Conservation (phyloP, 2,113 vertebrate genomes). For the Cricetomys ansorgei region DNA sequence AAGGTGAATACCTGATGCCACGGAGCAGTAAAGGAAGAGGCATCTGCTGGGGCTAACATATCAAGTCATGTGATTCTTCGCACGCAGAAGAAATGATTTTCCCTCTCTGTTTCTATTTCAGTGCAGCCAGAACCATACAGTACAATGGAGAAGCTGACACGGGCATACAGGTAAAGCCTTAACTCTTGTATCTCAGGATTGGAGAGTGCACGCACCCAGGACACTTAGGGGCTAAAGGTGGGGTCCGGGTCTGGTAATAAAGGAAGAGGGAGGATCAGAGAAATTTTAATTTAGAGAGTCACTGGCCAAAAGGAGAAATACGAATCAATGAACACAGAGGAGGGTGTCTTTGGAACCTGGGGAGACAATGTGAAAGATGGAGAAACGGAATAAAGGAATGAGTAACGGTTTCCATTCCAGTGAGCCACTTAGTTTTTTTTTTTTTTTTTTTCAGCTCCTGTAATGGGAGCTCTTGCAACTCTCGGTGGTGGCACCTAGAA, state of each 20-base stretch:
- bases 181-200: not conserved
- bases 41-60: not conserved
- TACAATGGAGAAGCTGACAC: not conserved
- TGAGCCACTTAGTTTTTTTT: constrained; percentile 32
- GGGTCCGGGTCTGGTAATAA: not conserved
- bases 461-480: constrained; percentile 19
- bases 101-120: not conserved
- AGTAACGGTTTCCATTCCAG: constrained; percentile 43
- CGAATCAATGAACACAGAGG: not conserved
- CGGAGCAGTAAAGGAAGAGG: not conserved
- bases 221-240: too few relatives aligned
- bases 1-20: not conserved
- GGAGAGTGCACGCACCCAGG: not conserved
- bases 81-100: not conserved
- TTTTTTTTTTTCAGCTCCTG: constrained; percentile 47
- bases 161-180: not conserved
- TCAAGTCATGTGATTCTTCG: not conserved
- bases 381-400: not conserved
- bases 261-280: not conserved
- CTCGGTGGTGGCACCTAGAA: constrained; percentile 34
- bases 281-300: not conserved
- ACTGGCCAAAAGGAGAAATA: not conserved
- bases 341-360: not conserved
- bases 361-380: not conserved
- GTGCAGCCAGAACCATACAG: not conserved